These are phyloP conservation scores for Anthonomus grandis DNA, from an alignment of 1,140 invertebrate species.

Conservation along the genomic window DNA sequence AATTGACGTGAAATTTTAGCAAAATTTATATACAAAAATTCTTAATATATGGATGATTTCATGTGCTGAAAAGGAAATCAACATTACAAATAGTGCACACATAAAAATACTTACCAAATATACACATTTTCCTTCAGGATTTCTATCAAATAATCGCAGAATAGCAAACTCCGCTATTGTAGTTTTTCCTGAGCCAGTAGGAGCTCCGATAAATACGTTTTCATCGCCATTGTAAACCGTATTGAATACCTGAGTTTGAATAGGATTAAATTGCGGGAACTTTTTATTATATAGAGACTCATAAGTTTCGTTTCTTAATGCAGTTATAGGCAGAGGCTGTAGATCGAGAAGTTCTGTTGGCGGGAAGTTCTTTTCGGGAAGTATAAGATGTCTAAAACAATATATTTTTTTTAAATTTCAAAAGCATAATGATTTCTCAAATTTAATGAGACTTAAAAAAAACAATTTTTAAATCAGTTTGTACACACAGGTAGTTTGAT, in stretches of 20 bases:
- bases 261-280: constrained; percentile 96
- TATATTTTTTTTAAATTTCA: no score
- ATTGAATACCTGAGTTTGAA: constrained; percentile 99
- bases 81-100: no score
- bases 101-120: no score
- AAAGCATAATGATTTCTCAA: not conserved
- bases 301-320: constrained; percentile 78
- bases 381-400: constrained; percentile 78
- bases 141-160: constrained; percentile 78
- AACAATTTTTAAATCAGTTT: not conserved
- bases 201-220: constrained; percentile 97
- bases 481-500: no score
- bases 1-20: no score
- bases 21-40: no score
- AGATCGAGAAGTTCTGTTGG: constrained; percentile 97
- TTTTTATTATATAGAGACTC: constrained; percentile 82
- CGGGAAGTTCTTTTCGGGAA: constrained; percentile 97
- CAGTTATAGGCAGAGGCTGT: constrained; percentile 89
- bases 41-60: no score
- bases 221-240: constrained; percentile 98
- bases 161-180: constrained; percentile 97
- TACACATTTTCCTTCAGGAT: constrained; percentile 75
- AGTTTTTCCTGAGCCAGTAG: constrained; percentile 95
- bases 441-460: not conserved
- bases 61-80: no score